phyloP scores from a whole-genome alignment of 1,140 invertebrate species.

The Laodelphax striatellus region DNA sequence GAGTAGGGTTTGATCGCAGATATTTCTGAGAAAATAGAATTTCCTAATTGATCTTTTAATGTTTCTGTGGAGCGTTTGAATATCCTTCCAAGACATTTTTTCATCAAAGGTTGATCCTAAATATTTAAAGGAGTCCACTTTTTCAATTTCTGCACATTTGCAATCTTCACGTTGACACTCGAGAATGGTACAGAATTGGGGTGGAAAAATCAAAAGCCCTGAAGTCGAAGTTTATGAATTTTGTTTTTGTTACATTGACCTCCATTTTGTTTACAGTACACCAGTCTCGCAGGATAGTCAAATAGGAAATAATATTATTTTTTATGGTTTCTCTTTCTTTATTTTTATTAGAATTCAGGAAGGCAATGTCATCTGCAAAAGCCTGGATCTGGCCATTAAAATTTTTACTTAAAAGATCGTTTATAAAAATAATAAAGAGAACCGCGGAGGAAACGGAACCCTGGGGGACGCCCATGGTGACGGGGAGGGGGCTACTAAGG shows the following conservation, averaged over 20 bases:
- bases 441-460: no score
- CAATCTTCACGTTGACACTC: not conserved
- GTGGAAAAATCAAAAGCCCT: not conserved
- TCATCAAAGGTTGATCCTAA: not conserved
- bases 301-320: not conserved
- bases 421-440: no score
- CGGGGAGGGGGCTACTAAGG: not conserved
- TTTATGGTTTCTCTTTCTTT: not conserved
- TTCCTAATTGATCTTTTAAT: not conserved
- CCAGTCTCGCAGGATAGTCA: not conserved
- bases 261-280: conserved; percentile 1
- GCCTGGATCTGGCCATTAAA: no score
- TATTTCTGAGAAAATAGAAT: not conserved
- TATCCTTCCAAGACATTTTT: not conserved
- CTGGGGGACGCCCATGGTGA: not conserved
- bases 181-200: not conserved
- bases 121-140: conserved; percentile 4
- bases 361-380: conserved; percentile 6
- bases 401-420: no score
- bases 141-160: conserved; percentile 1
- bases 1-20: not conserved
- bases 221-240: not conserved
- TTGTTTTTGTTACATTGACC: no score
- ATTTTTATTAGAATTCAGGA: not conserved
- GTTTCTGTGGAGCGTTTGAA: not conserved